Conservation (phyloP, 2,888 invertebrate genomes). For the Bombyx huttoni region DNA sequence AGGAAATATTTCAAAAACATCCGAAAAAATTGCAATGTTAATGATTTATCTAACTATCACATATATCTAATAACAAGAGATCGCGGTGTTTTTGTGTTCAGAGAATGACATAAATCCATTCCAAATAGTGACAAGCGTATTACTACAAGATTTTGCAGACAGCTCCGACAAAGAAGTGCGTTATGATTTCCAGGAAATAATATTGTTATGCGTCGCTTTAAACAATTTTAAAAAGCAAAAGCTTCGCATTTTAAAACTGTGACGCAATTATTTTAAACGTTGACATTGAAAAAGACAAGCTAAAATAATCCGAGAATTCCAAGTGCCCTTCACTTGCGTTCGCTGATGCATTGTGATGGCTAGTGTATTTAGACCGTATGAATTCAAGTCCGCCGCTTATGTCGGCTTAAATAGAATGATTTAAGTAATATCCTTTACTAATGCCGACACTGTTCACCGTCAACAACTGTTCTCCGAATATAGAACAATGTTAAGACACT, state of each 20-base stretch:
- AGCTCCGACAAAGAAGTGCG: conserved; percentile 41
- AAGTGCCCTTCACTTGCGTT: conserved; percentile 63
- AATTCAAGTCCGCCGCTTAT: conserved; percentile 40
- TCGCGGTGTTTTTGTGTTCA: background rate
- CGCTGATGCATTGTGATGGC: conserved; percentile 68
- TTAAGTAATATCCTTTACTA: conserved; percentile 17
- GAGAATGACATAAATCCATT: too few relatives aligned
- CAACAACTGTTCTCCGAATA: background rate
- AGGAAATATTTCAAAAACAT: background rate
- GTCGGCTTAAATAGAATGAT: conserved; percentile 31
- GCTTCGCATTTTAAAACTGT: conserved; percentile 67
- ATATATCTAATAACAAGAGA: background rate
- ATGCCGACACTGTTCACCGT: conserved; percentile 10
- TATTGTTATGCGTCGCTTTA: conserved; percentile 55
- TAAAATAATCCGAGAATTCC: conserved; percentile 69
- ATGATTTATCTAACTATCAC: background rate
- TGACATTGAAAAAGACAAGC: conserved; percentile 72
- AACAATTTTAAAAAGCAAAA: conserved; percentile 64
- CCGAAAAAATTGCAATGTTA: background rate
- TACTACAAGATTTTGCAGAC: conserved; percentile 6
- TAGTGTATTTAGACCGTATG: conserved; percentile 59
- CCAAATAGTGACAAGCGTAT: too few relatives aligned
- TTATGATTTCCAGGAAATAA: conserved; percentile 63
- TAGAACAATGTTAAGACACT: background rate
- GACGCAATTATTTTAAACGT: conserved; percentile 73